Base-by-base conservation (phyloP, 1,140 invertebrate species). In the Eriocheir sinensis region DNA sequence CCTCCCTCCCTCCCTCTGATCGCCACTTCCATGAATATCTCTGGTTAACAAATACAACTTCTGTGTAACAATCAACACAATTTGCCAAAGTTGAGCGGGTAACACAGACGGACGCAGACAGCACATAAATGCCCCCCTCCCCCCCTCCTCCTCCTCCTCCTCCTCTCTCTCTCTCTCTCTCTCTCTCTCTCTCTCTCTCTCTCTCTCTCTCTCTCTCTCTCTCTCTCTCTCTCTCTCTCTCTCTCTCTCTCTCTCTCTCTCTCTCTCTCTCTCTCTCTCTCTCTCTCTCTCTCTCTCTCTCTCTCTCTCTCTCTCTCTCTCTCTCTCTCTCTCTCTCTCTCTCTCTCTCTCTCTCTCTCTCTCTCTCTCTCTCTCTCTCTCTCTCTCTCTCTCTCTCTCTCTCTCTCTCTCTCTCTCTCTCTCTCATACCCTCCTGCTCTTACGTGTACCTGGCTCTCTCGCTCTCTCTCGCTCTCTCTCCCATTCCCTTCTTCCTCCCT, bases 151-250 rank as follows among this genome's bases (percentile, higher is more conserved):
- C 21, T 21, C 9, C 44, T 48, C 44, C 15, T 48, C 44, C 44
- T 15, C 15, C 44, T 48, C 15, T 8, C 44, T 48, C 44, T 48
- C 44, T 72, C 53, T 72, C 53, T 72, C 53, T 72, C 21, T 72
- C 83, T 38, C 83, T 32, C 30, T 85, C 83, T 38, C 36, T 6
- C 36, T 36, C 36, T 0, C 36, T 15, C 36, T 6, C 36, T 36
- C 34, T 6, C 38, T 44, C 3, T 2, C 27, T 6, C 83, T 9
- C 36, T 32, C 6, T 9, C 36, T 15, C 3, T 15, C 3, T 41
- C 85, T 36, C 36, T 88, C 85, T 88, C 36, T 88, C 85, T 41
- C 36, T 40, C 86, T 89, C 38, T 44, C 60, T 72, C 60, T 72
- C 60, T 72, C 60, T n/a, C 60, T 72, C 60, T 72, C 60, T 53